Evolutionary conservation across 2,888 invertebrate species (phyloP).

Genomic region (Halictus ligatus): DNA sequence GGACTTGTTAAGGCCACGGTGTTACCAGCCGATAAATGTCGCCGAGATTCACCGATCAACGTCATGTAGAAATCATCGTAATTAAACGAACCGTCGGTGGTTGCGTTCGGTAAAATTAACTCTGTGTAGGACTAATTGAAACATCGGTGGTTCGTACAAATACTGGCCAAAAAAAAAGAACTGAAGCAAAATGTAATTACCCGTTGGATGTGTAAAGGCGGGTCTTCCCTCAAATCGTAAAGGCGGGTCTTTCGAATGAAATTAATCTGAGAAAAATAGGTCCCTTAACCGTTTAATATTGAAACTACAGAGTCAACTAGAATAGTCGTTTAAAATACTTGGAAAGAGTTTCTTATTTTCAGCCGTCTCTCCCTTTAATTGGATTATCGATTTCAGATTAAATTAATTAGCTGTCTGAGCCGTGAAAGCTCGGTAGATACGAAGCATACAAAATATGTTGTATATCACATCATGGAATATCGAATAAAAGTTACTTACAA

Average conservation of each 20-base stretch:
- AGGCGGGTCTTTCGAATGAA: neutral
- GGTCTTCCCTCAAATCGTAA: no score
- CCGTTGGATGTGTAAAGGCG: no score
- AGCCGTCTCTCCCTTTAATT: neutral
- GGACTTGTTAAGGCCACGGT: constrained; percentile 15
- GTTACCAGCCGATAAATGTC: constrained; percentile 17
- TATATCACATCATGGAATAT: neutral
- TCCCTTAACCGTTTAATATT: neutral
- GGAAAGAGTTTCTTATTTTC: no score
- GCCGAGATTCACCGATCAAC: neutral
- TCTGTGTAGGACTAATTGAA: neutral
- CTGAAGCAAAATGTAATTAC: neutral
- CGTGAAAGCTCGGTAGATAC: neutral
- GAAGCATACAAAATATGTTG: neutral
- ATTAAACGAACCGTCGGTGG: constrained; percentile 1
- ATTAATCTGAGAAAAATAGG: neutral
- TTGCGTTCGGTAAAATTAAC: neutral
- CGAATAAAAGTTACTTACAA: neutral
- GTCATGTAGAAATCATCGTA: neutral
- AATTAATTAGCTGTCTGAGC: neutral
- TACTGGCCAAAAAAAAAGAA: neutral
- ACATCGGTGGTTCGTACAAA: neutral
- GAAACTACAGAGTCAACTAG: no score
- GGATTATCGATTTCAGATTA: neutral
- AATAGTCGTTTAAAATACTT: no score